phyloP scores from a whole-genome alignment of 2,888 invertebrate species.

The Uloborus plumipes region DNA sequence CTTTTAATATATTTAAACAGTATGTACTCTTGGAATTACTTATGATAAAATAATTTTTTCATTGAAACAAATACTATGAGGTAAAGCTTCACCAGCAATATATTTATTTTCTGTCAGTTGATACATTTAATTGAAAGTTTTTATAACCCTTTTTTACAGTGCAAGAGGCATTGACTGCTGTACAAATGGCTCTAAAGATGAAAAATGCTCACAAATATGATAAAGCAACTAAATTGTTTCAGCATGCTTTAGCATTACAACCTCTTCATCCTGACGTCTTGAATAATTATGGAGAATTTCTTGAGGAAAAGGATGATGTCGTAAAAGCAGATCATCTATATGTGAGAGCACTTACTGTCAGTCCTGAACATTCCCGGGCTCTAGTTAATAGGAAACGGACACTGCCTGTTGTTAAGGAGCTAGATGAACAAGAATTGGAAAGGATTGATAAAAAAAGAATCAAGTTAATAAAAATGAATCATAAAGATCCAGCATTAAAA shows the following conservation, averaged over 20 bases:
- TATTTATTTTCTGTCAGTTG: background rate
- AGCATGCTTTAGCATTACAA: conserved; percentile 91
- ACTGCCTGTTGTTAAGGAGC: conserved; percentile 85
- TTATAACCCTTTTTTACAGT: conserved; percentile 68
- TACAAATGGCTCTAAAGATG: conserved; percentile 89
- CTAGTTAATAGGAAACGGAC: conserved; percentile 86
- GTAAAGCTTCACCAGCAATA: no score
- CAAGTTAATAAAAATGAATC: conserved; percentile 84
- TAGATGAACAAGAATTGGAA: conserved; percentile 84
- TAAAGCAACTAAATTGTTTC: conserved; percentile 87
- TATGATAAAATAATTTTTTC: no score
- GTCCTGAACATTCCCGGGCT: conserved; percentile 86
- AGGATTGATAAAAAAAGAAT: conserved; percentile 88
- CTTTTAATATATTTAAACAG: no score
- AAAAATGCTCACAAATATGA: conserved; percentile 84
- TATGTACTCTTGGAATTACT: no score
- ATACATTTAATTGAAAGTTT: conserved; percentile 1
- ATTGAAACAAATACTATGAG: no score
- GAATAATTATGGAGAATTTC: conserved; percentile 91
- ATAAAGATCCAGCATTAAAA: conserved; percentile 83
- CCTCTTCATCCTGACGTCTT: conserved; percentile 93
- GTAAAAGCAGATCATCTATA: conserved; percentile 92
- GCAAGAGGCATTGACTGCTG: conserved; percentile 85
- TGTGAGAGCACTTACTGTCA: conserved; percentile 82
- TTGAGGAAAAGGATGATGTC: conserved; percentile 88